Percentiles rank a stretch among this genome's conserved stretches.
Conservation (phyloP, 2,797 vertebrate genomes). For the Schizopygopsis pylzovi region DNA sequence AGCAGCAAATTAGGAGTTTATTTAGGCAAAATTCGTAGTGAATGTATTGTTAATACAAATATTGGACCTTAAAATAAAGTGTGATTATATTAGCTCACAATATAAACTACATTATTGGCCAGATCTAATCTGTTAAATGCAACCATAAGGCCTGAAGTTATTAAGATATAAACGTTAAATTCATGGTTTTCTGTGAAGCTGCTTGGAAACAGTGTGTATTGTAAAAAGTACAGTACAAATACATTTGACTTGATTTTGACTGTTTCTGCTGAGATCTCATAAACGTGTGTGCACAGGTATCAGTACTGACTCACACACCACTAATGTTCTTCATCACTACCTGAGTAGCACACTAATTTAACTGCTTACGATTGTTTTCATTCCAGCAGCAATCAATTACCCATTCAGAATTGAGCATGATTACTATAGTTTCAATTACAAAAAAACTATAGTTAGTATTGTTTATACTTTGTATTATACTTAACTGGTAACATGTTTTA, state of each 20-base stretch:
- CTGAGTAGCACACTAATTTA: background rate
- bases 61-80: background rate
- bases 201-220: background rate
- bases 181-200: background rate
- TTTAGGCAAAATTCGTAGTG: background rate
- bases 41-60: no score
- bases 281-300: background rate
- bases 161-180: background rate
- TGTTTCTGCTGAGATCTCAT: background rate
- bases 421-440: background rate
- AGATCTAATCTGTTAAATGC: background rate
- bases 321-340: constrained; percentile 5
- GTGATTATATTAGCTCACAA: background rate
- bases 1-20: no score
- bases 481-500: background rate
- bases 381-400: constrained; percentile 19
- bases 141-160: background rate
- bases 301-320: background rate
- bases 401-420: background rate
- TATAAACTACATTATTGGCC: background rate
- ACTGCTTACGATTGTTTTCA: background rate
- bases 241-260: background rate
- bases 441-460: background rate
- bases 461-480: background rate
- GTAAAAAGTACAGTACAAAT: background rate